phyloP scores from a whole-genome alignment of 53 echinoderm and acorn worm species.

The Apostichopus leukothele region DNA sequence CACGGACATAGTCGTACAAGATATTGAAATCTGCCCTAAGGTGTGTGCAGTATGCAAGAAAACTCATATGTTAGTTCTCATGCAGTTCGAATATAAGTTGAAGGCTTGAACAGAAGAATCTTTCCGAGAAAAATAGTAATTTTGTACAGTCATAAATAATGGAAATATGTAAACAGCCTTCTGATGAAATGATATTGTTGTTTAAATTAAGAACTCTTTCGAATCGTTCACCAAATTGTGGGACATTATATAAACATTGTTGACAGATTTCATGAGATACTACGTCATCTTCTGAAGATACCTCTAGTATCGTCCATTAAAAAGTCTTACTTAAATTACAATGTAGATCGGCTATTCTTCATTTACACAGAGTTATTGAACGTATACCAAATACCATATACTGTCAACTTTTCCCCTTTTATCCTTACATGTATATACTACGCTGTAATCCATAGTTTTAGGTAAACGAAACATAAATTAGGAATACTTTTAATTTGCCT shows the following conservation, averaged over 20 bases:
- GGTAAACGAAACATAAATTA: slow-evolving; percentile 44
- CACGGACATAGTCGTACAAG: no score
- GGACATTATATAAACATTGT: background rate
- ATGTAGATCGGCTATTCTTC: background rate
- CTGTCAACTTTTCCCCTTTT: background rate
- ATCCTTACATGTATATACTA: background rate
- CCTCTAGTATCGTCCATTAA: background rate
- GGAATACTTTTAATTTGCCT: slow-evolving; percentile 42
- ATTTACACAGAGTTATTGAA: background rate
- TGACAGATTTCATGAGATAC: slow-evolving; percentile 2
- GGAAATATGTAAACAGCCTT: background rate
- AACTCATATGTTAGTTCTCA: no score
- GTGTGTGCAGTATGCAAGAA: no score
- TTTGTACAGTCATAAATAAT: background rate
- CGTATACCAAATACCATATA: background rate
- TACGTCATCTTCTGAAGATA: background rate
- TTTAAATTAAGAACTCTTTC: background rate
- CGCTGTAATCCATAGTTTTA: slow-evolving; percentile 1
- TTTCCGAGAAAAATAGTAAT: no score
- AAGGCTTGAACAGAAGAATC: no score
- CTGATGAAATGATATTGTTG: background rate
- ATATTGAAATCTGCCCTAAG: no score
- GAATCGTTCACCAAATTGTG: background rate
- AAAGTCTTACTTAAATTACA: background rate
- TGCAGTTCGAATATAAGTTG: no score